These are phyloP conservation scores for Artibeus jamaicensis DNA, from an alignment of 2,797 vertebrate species.

Conservation along the genomic window DNA sequence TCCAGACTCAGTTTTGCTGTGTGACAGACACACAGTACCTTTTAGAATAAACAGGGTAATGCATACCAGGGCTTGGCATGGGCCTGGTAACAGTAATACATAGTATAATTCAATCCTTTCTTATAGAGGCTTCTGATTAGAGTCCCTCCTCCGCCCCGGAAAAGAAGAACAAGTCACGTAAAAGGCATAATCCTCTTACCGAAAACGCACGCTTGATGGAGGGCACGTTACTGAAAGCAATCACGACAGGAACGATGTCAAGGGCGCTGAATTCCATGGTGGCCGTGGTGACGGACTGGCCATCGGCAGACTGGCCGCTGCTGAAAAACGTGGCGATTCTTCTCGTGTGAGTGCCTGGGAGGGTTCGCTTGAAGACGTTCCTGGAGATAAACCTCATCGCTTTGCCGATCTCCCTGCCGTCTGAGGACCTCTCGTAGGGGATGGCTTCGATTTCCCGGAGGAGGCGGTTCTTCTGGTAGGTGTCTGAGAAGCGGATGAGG, in stretches of 20 bases:
- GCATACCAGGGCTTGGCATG: not conserved
- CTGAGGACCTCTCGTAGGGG: constrained; percentile 17
- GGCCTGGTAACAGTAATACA: not conserved
- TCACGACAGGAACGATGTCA: constrained; percentile 64
- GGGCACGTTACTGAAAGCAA: constrained; percentile 67
- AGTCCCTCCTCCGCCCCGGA: too few relatives aligned
- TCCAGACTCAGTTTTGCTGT: not conserved
- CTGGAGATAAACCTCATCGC: constrained; percentile 74
- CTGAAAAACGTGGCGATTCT: constrained; percentile 75
- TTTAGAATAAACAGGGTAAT: not conserved
- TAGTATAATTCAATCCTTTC: not conserved
- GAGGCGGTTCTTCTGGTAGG: constrained; percentile 54
- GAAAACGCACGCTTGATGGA: constrained; percentile 61
- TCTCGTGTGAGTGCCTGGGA: constrained; percentile 44
- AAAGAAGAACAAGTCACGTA: not conserved
- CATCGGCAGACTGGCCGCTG: not conserved
- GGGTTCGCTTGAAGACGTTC: constrained; percentile 77
- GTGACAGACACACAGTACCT: not conserved
- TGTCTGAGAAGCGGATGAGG: constrained; percentile 70
- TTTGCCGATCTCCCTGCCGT: constrained; percentile 48
- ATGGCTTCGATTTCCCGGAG: constrained; percentile 59
- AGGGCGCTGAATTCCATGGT: constrained; percentile 65
- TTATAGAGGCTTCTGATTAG: not conserved
- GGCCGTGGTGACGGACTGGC: constrained; percentile 50
- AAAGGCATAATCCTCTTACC: constrained; percentile 53